Evolutionary conservation across 2,797 vertebrate species (phyloP).

Genomic region (Corythornis leucogaster): DNA sequence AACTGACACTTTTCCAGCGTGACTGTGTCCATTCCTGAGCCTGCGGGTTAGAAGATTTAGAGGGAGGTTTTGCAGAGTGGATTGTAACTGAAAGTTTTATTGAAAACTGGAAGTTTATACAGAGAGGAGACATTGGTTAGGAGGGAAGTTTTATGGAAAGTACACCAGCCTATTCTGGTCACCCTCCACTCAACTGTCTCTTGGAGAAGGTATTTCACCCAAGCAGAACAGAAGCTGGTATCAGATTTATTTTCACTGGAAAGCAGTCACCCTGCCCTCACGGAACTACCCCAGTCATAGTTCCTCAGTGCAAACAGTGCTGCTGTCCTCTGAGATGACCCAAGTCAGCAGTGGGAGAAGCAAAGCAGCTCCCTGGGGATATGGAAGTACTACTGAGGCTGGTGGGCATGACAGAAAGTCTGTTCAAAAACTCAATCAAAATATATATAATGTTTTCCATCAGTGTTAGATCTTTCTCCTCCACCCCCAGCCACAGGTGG

Average conservation of each 20-base stretch:
- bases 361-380: neutral
- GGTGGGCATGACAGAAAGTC: neutral
- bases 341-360: neutral
- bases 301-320: neutral
- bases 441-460: accelerated
- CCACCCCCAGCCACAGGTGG: accelerated
- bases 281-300: neutral
- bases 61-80: neutral
- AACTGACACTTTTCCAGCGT: neutral
- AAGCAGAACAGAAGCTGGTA: neutral
- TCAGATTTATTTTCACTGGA: neutral
- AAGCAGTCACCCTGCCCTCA: neutral
- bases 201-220: neutral
- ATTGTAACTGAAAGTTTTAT: neutral
- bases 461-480: neutral
- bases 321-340: neutral
- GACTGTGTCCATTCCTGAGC: neutral
- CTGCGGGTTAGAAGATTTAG: neutral
- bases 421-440: neutral
- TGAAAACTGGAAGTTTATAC: neutral
- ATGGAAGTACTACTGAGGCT: neutral
- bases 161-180: neutral
- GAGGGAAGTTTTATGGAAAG: neutral
- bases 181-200: neutral
- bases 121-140: neutral